Conservation (phyloP, 2,888 invertebrate species). For the Diarsia dahlii region DNA sequence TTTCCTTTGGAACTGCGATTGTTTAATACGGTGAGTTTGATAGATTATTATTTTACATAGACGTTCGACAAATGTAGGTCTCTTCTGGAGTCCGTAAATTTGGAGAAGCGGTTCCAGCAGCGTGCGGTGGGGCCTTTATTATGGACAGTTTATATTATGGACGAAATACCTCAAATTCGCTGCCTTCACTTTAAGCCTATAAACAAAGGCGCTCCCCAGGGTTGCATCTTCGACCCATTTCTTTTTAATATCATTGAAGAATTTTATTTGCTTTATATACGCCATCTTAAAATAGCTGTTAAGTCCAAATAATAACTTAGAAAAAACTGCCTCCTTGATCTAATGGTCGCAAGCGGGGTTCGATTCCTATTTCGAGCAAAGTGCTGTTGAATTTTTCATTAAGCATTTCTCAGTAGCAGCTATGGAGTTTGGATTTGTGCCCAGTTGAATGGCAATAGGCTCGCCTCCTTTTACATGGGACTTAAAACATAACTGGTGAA, state of each 20-base stretch:
- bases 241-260: not conserved
- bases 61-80: not conserved
- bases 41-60: not conserved
- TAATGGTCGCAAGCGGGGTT: too few relatives aligned
- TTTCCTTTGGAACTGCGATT: conserved; percentile 99
- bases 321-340: too few relatives aligned
- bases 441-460: too few relatives aligned
- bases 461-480: too few relatives aligned
- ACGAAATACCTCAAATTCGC: too few relatives aligned
- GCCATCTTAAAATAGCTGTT: not conserved
- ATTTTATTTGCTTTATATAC: not conserved
- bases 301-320: too few relatives aligned
- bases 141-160: too few relatives aligned
- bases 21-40: conserved; percentile 97
- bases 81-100: not conserved
- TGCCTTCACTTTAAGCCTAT: not conserved
- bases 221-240: not conserved
- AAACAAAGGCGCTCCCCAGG: not conserved
- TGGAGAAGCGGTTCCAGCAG: not conserved
- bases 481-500: too few relatives aligned
- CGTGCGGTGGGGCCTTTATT: not conserved
- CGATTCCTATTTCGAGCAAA: too few relatives aligned
- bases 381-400: too few relatives aligned
- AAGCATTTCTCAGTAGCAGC: too few relatives aligned
- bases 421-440: too few relatives aligned